Evolutionary conservation across 1,140 invertebrate species (phyloP).

Genomic region (Drosophila bipectinata): DNA sequence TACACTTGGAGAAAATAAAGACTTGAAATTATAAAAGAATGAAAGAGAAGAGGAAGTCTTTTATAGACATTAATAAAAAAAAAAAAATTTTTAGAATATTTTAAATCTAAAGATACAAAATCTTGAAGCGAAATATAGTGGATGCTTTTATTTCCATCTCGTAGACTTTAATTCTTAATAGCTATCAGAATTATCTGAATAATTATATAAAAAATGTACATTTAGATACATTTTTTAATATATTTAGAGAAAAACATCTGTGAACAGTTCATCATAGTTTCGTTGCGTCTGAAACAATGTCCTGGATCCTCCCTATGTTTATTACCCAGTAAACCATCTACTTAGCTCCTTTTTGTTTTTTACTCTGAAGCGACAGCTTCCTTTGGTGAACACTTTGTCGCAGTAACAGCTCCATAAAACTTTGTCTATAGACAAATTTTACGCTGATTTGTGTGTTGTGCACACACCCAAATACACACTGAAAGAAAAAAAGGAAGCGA

Average conservation of each 20-base stretch:
- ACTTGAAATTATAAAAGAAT: no score
- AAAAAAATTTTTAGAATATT: no score
- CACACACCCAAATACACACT: background rate
- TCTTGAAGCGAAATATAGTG: no score
- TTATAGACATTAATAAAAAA: no score
- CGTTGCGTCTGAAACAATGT: conserved; percentile 27
- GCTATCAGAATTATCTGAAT: no score
- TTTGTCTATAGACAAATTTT: conserved; percentile 72
- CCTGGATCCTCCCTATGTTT: conserved; percentile 27
- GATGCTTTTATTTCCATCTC: no score
- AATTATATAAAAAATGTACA: no score
- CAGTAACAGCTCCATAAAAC: conserved; percentile 71
- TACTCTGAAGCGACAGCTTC: conserved; percentile 25
- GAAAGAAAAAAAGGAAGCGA: conserved; percentile 12
- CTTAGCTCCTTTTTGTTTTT: conserved; percentile 32
- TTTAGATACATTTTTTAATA: background rate
- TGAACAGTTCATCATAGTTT: background rate
- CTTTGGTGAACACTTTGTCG: conserved; percentile 61
- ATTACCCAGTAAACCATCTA: conserved; percentile 44
- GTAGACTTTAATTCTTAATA: no score
- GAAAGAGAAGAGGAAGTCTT: no score
- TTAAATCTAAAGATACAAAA: no score
- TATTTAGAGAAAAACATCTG: background rate
- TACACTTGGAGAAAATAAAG: conserved; percentile 6
- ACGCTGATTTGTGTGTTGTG: conserved; percentile 71